Base-by-base conservation (phyloP, 1,140 invertebrate genomes). In the Eueides isabella region DNA sequence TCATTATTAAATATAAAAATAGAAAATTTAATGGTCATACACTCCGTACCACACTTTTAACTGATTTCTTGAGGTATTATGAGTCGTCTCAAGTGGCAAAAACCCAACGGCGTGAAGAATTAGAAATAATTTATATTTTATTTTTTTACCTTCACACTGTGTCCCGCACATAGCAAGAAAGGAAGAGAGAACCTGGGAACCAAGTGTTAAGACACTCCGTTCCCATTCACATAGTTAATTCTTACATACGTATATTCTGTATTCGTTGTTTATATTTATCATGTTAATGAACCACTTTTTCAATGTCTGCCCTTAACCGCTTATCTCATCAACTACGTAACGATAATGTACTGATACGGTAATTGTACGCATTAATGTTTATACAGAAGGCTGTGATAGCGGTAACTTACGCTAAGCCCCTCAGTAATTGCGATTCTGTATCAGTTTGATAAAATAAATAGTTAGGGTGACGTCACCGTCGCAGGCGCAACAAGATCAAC, bases 401-500 rank as follows among this genome's bases (percentile, higher is more conserved):
- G n/a, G 23, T 55, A 76, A 72, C 72, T 61, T 63, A 67, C 75
- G 76, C 72, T 61, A 63, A 75, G 72, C 78, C 75, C 77, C 65
- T 63, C 76, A 73, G 76, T 83, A 88, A 87, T 85, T 86, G 79
- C 81, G 71, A 79, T 83, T 77, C 79, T 83, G 79, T 85, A 85
- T 85, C 82, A 78, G 68, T 55, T 66, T 75, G 78, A 85, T 82
- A 86, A 86, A 85, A 84, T 82, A 73, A 74, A 74, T 71, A 79
- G 33, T 70, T 65, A 31, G 31, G 71, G 38, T 89, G 86, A 91
- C 87, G 87, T 88, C 86, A 89, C 64, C 78, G 77, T 61, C 85
- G 80, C 86, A 81, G 74, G 83, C 85, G 86, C 85, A 87, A 77
- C 72, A 72, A 82, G 79, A 85, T 82, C 80, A 83, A 84, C 81